Percentiles rank a stretch among this genome's conserved stretches.
Conservation (phyloP, 2,113 vertebrate species). For the Motacilla tschutschensis region DNA sequence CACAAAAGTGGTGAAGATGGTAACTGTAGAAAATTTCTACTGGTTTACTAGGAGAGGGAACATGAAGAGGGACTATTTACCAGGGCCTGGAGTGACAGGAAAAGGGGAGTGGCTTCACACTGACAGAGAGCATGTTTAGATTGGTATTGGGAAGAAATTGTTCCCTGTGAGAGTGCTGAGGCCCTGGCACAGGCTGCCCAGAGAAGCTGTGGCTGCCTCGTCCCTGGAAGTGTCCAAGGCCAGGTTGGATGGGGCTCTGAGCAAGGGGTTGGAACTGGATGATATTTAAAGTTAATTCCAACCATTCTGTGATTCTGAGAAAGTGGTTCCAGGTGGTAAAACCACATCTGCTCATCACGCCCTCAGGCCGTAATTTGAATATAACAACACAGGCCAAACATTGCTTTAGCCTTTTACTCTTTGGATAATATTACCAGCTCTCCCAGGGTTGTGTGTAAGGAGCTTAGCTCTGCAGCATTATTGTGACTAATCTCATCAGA, state of each 20-base stretch:
- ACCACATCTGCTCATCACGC: background rate
- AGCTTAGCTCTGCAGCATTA: constrained; percentile 52
- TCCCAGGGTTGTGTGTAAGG: constrained; percentile 25
- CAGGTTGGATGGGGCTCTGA: background rate
- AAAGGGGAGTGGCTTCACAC: accelerated
- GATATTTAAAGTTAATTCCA: background rate
- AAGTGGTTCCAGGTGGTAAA: background rate
- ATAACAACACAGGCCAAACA: background rate
- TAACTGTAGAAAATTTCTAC: background rate
- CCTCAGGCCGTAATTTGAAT: background rate
- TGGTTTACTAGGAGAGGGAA: background rate
- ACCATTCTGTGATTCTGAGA: background rate
- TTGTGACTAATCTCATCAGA: constrained; percentile 55
- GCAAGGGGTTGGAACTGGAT: background rate
- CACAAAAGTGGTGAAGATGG: background rate
- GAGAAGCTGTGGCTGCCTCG: background rate
- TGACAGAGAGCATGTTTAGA: accelerated
- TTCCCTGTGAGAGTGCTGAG: background rate
- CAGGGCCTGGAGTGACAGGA: background rate
- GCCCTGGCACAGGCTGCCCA: background rate
- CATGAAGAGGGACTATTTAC: background rate
- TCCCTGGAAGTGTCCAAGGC: accelerated
- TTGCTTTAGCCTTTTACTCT: constrained; percentile 36
- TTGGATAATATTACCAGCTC: constrained; percentile 17
- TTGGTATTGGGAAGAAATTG: accelerated